phyloP scores from a whole-genome alignment of 2,797 vertebrate genomes.

The Muraenolepis orangiensis region DNA sequence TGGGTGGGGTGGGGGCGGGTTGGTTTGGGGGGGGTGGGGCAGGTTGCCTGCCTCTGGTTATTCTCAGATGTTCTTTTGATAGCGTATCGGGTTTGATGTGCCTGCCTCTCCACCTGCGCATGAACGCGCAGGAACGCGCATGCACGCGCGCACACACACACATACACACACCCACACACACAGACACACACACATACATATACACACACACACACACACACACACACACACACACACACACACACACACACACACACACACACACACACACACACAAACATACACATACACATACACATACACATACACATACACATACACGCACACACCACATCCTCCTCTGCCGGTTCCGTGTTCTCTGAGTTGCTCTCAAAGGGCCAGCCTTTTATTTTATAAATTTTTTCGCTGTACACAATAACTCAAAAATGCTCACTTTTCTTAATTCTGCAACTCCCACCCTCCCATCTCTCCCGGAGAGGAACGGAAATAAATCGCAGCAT shows the following conservation, averaged over 20 bases:
- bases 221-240: no score
- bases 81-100: conserved; percentile 35
- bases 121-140: no score
- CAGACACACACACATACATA: no score
- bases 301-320: no score
- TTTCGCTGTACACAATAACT: background rate
- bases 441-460: background rate
- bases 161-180: no score
- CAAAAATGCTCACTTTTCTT: background rate
- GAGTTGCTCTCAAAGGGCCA: background rate
- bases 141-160: no score
- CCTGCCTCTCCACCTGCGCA: conserved; percentile 32
- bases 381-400: no score
- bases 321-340: conserved; percentile 32
- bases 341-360: background rate
- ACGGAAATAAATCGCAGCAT: background rate
- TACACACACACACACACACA: no score
- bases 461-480: background rate
- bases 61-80: conserved; percentile 29
- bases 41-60: conserved; percentile 25
- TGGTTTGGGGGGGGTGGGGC: conserved; percentile 22
- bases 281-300: no score
- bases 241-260: no score
- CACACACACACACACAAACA: no score
- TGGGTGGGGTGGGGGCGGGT: conserved; percentile 27